A percentile compares a stretch with the other conserved stretches of the same genome.
phyloP scores from a whole-genome alignment of 2,113 vertebrate genomes.

The Sitta europaea region DNA sequence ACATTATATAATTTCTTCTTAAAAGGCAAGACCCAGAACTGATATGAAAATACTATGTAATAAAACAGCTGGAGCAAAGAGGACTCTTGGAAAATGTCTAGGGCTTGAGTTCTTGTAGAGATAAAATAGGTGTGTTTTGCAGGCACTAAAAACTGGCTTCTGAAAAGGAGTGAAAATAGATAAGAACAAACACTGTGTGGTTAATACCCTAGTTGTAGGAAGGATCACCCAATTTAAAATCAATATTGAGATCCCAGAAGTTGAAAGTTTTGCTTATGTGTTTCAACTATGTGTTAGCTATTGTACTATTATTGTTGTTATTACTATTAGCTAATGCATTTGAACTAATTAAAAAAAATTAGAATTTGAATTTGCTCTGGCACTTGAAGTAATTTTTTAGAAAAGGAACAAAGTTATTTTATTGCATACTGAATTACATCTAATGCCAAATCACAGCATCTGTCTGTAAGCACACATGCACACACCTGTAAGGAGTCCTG shows the following conservation, averaged over 20 bases:
- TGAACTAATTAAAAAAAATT: neutral
- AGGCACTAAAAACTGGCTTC: neutral
- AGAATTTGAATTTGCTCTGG: neutral
- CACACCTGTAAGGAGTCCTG: neutral
- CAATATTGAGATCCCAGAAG: neutral
- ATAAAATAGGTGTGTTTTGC: accelerated
- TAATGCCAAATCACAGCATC: neutral
- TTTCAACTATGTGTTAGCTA: too few species aligned
- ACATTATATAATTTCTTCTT: neutral
- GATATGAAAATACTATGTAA: neutral
- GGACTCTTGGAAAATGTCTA: neutral
- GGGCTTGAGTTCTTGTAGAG: neutral
- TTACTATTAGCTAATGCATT: too few species aligned
- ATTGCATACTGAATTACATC: neutral
- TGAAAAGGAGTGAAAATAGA: neutral
- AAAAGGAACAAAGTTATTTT: neutral
- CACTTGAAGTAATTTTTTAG: neutral
- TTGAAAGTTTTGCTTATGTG: neutral
- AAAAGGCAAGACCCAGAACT: neutral
- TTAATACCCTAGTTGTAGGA: neutral
- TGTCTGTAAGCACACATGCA: neutral
- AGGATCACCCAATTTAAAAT: neutral
- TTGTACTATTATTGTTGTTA: too few species aligned
- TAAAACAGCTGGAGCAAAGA: neutral
- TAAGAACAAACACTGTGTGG: neutral